A percentile compares a stretch with the other conserved stretches of the same genome.
Conservation (phyloP, 2,888 invertebrate genomes). For the Punctoribates punctum region DNA sequence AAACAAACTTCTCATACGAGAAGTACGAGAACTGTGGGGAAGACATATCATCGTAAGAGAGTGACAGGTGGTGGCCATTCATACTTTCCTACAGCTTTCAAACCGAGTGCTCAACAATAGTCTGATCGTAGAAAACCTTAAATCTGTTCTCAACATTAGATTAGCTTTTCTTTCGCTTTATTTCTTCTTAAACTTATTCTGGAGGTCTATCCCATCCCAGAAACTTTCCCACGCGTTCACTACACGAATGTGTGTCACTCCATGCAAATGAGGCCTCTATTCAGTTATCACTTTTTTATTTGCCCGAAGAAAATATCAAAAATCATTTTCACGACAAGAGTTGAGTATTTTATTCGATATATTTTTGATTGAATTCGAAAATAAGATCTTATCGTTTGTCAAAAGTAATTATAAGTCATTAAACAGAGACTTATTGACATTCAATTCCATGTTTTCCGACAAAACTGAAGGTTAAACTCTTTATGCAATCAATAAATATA, state of each 20-base stretch:
- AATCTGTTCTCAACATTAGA: slow-evolving; percentile 11
- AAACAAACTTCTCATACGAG: slow-evolving; percentile 9
- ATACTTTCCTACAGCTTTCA: slow-evolving; percentile 4
- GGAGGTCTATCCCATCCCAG: neutral
- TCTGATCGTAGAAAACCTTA: slow-evolving; percentile 9
- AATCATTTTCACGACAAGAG: no score
- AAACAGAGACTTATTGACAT: no score
- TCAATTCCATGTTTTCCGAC: no score
- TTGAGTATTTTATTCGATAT: no score
- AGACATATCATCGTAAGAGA: slow-evolving; percentile 6
- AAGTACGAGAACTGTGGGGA: neutral
- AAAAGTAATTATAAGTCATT: no score
- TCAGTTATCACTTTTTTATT: neutral
- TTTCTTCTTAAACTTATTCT: slow-evolving; percentile 9
- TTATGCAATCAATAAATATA: no score
- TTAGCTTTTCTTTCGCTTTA: slow-evolving; percentile 18
- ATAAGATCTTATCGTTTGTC: no score
- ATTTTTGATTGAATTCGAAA: no score
- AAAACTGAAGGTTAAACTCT: no score
- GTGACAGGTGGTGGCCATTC: slow-evolving; percentile 34
- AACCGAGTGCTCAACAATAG: slow-evolving; percentile 9
- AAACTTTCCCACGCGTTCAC: slow-evolving; percentile 17
- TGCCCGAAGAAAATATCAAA: neutral
- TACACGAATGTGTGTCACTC: neutral
- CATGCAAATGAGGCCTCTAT: neutral